Conservation (phyloP, 2,888 invertebrate species). For the Ectemnius lituratus region DNA sequence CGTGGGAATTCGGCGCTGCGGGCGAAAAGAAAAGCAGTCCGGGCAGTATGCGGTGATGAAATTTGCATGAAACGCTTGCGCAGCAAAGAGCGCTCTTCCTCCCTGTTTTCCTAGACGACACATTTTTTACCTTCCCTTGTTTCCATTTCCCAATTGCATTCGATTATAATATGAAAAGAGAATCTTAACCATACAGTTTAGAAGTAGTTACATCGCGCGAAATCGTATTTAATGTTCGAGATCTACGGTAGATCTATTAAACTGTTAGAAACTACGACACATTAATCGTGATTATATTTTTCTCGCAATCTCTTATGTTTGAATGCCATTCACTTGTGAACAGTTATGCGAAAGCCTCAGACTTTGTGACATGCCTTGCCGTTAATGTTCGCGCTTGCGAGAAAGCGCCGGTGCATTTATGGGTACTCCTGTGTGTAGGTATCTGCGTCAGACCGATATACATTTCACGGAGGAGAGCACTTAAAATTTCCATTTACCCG, state of each 20-base stretch:
- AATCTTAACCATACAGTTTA: no score
- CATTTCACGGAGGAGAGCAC: constrained; percentile 59
- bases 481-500: constrained; percentile 69
- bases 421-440: constrained; percentile 32
- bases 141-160: no score
- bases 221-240: no score
- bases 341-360: no score
- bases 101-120: neutral
- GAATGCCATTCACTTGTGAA: no score
- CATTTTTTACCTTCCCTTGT: no score
- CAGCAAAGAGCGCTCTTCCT: constrained; percentile 28
- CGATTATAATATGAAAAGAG: no score
- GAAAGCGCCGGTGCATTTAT: constrained; percentile 45
- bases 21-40: constrained; percentile 14
- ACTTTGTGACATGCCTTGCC: constrained; percentile 2
- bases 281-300: no score
- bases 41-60: constrained; percentile 27
- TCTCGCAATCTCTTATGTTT: no score
- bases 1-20: constrained; percentile 30
- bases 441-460: constrained; percentile 31
- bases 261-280: no score
- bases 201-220: no score
- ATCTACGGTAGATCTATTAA: no score
- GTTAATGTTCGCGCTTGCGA: constrained; percentile 37
- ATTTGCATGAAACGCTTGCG: constrained; percentile 53